These are phyloP conservation scores for Eupeodes corollae DNA, from an alignment of 1,140 invertebrate genomes.

Conservation along the genomic window DNA sequence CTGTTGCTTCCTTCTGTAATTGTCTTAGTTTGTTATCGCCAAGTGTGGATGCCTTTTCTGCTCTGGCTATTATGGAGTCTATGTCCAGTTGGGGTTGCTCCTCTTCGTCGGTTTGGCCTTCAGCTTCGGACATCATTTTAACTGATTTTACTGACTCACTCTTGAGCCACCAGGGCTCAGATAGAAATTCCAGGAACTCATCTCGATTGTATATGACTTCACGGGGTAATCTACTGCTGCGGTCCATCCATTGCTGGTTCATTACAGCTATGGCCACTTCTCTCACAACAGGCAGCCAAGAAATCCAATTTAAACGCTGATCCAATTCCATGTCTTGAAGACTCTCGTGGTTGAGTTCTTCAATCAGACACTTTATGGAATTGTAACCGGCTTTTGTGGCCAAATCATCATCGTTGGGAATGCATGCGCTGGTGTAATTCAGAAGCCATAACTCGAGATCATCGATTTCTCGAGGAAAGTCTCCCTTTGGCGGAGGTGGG, in stretches of 20 bases:
- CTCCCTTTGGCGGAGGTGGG: slow-evolving; percentile 6
- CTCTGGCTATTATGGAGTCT: slow-evolving; percentile 4
- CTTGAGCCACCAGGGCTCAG: slow-evolving; percentile 10
- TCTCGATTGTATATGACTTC: slow-evolving; percentile 4
- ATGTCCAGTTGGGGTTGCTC: not conserved
- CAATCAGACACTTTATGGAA: slow-evolving; percentile 12
- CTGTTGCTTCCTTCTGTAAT: not conserved
- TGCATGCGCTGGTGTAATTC: slow-evolving; percentile 16
- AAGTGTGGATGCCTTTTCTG: slow-evolving; percentile 2
- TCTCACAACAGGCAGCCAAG: slow-evolving; percentile 17
- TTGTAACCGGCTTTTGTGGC: slow-evolving; percentile 7
- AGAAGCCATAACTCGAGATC: slow-evolving; percentile 16
- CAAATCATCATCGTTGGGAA: slow-evolving; percentile 2
- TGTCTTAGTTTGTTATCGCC: not conserved
- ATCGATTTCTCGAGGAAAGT: not conserved
- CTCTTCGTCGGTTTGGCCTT: not conserved
- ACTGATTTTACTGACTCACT: slow-evolving; percentile 4
- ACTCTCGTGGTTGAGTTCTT: slow-evolving; percentile 1
- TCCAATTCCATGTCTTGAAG: not conserved
- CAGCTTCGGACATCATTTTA: not conserved
- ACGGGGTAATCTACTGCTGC: not conserved
- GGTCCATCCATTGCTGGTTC: not conserved
- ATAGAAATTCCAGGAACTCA: slow-evolving; percentile 1
- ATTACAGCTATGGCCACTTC: slow-evolving; percentile 8
- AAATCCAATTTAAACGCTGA: not conserved